Evolutionary conservation across 1,140 invertebrate species (phyloP).

Genomic region (Drosophila subpulchrella): DNA sequence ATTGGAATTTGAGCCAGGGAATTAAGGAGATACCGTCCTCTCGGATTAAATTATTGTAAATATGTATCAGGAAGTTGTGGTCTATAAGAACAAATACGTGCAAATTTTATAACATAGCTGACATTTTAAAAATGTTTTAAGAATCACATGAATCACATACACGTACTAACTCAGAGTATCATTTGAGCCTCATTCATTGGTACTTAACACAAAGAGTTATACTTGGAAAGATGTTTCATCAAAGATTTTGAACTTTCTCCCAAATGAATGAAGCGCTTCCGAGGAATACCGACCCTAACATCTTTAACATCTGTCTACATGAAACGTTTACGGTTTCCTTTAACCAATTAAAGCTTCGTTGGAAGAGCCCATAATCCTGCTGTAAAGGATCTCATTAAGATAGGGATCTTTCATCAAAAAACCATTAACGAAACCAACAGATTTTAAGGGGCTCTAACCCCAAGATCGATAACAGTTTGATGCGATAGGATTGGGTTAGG

Average conservation of each 20-base stretch:
- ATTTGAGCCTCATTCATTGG: not conserved
- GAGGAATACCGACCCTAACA: not conserved
- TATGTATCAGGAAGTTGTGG: no score
- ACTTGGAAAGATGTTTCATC: not conserved
- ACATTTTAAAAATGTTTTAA: no score
- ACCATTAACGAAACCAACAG: constrained; percentile 36
- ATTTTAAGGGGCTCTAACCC: constrained; percentile 41
- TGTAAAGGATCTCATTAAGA: constrained; percentile 43
- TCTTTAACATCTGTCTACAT: constrained; percentile 15
- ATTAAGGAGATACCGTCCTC: not conserved
- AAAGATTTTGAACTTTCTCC: not conserved
- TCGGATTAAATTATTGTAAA: not conserved
- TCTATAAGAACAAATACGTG: no score
- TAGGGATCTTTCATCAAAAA: constrained; percentile 47
- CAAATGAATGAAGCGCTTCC: constrained; percentile 3
- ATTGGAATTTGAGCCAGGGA: not conserved
- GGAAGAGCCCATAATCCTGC: constrained; percentile 26
- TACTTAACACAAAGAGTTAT: not conserved
- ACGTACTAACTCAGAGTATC: no score
- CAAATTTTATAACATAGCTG: no score
- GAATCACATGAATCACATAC: no score
- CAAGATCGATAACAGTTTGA: constrained; percentile 53
- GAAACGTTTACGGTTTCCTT: constrained; percentile 4
- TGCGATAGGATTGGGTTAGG: constrained; percentile 29
- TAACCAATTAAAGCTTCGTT: constrained; percentile 21